Evolutionary conservation across 2,797 vertebrate species (phyloP).

Genomic region (Lithobates sylvaticus): DNA sequence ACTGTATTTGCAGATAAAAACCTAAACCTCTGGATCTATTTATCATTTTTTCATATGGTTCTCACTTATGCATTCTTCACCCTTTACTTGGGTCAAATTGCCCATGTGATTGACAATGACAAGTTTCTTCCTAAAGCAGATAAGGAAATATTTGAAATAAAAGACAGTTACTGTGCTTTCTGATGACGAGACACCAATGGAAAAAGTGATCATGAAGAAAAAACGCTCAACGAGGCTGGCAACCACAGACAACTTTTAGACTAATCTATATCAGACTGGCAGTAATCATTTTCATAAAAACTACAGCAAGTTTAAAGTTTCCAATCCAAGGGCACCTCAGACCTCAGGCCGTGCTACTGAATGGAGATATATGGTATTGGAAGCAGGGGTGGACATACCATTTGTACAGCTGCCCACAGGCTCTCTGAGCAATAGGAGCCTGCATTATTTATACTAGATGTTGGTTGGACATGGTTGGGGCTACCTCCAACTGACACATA

Average conservation of each 20-base stretch:
- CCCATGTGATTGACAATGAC: background rate
- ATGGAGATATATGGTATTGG: background rate
- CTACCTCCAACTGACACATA: too few species aligned
- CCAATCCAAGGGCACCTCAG: background rate
- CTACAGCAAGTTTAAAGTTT: background rate
- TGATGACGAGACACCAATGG: background rate
- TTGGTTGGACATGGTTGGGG: too few species aligned
- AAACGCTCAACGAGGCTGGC: background rate
- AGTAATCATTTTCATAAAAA: background rate
- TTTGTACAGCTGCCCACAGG: too few species aligned
- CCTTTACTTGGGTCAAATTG: background rate
- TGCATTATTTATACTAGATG: too few species aligned
- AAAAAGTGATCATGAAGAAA: background rate
- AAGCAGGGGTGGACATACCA: background rate
- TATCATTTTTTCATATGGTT: too few species aligned
- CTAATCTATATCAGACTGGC: background rate
- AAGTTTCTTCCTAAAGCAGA: background rate
- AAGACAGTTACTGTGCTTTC: background rate
- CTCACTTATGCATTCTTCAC: background rate
- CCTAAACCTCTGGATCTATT: too few species aligned
- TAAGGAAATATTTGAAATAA: background rate
- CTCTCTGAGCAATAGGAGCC: too few species aligned
- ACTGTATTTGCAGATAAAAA: too few species aligned
- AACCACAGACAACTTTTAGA: background rate
- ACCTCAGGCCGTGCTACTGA: background rate